A percentile compares a stretch with the other conserved stretches of the same genome.
phyloP scores from a whole-genome alignment of 2,888 invertebrate genomes.

The Mantis religiosa region DNA sequence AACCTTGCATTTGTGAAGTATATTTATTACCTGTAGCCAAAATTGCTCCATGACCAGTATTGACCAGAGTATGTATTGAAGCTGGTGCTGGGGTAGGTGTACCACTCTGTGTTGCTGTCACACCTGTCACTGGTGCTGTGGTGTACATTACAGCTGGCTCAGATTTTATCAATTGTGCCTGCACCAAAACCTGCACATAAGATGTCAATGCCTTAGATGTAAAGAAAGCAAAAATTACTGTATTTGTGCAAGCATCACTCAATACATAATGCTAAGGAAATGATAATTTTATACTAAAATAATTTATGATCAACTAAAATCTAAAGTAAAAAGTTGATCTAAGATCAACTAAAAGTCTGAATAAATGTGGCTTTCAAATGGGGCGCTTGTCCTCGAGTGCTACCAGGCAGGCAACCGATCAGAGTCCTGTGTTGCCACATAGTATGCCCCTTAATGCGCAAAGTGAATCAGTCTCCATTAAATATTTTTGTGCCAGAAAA shows the following conservation, averaged over 20 bases:
- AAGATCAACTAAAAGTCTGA: no score
- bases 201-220: neutral
- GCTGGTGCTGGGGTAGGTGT: constrained; percentile 32
- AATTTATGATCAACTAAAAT: no score
- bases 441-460: no score
- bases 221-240: neutral
- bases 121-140: constrained; percentile 40
- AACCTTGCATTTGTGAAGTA: neutral
- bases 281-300: no score
- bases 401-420: no score
- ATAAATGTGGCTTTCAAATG: no score
- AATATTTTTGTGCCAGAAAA: no score
- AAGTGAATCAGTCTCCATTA: no score
- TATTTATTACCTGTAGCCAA: constrained; percentile 55
- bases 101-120: constrained; percentile 33
- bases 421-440: no score
- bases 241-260: neutral
- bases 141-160: constrained; percentile 50
- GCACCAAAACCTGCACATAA: constrained; percentile 57
- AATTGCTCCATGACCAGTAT: constrained; percentile 61
- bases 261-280: neutral
- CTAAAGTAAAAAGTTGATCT: no score
- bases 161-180: constrained; percentile 53
- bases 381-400: no score
- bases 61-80: constrained; percentile 59